These are phyloP conservation scores for Tipula lateralis DNA, from an alignment of 2,888 invertebrate genomes.

Conservation along the genomic window DNA sequence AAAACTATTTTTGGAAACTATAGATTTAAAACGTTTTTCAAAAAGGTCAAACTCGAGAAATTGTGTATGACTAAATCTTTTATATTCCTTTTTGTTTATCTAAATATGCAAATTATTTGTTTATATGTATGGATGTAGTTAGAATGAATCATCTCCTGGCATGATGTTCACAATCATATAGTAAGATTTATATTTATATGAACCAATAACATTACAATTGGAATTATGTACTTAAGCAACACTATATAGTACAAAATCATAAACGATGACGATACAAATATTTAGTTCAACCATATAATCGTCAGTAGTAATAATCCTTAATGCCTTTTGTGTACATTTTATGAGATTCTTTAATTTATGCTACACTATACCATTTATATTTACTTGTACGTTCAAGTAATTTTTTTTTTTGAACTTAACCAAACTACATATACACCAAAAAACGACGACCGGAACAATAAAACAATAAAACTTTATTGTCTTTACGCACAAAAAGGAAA, in stretches of 20 bases:
- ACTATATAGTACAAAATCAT: not conserved
- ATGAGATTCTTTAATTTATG: not conserved
- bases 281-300: not conserved
- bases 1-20: not conserved
- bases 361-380: not conserved
- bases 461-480: conserved; percentile 13
- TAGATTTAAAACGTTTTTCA: not conserved
- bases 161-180: not conserved
- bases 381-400: not conserved
- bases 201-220: not conserved
- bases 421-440: not conserved
- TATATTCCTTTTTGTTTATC: not conserved
- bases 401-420: not conserved
- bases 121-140: not conserved
- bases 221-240: not conserved
- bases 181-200: not conserved
- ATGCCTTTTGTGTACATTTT: not conserved
- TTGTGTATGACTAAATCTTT: not conserved
- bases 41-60: not conserved
- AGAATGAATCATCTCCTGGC: not conserved
- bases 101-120: not conserved
- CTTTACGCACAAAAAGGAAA: not conserved
- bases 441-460: not conserved
- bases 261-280: not conserved
- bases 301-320: not conserved